A percentile compares a stretch with the other conserved stretches of the same genome.
These are phyloP conservation scores for Prietella phreatophila DNA, from an alignment of 2,113 vertebrate genomes.

Conservation along the genomic window DNA sequence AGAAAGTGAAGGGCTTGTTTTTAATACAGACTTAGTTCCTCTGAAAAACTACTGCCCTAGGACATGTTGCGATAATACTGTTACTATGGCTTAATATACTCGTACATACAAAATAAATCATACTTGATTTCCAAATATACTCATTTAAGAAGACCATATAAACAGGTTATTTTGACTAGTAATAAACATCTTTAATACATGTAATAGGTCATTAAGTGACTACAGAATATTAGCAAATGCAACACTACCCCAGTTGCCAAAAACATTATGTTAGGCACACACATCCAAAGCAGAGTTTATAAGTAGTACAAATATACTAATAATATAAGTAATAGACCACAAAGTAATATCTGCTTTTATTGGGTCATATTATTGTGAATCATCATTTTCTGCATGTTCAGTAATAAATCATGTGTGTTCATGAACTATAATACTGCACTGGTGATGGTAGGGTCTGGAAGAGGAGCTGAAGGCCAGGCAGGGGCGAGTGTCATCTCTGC, in stretches of 20 bases:
- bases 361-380: background rate
- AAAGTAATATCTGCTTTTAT: background rate
- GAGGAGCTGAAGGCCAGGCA: constrained; percentile 76
- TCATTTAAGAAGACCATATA: background rate
- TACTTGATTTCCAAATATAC: no score
- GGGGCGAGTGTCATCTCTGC: constrained; percentile 74
- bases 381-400: background rate
- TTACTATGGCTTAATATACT: background rate
- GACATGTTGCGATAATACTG: background rate
- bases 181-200: background rate
- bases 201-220: background rate
- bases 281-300: background rate
- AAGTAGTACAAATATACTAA: background rate
- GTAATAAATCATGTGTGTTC: background rate
- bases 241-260: background rate
- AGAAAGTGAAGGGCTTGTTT: background rate
- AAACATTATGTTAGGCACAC: background rate
- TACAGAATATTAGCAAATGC: background rate
- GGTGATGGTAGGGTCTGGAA: constrained; percentile 75
- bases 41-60: background rate
- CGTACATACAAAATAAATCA: background rate
- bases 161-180: background rate
- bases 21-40: background rate
- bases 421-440: constrained; percentile 15
- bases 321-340: background rate